Evolutionary conservation across 2,113 vertebrate species (phyloP), one percentile per base, ranked within the genome.

Genomic region (Hyperopisus bebe): DNA sequence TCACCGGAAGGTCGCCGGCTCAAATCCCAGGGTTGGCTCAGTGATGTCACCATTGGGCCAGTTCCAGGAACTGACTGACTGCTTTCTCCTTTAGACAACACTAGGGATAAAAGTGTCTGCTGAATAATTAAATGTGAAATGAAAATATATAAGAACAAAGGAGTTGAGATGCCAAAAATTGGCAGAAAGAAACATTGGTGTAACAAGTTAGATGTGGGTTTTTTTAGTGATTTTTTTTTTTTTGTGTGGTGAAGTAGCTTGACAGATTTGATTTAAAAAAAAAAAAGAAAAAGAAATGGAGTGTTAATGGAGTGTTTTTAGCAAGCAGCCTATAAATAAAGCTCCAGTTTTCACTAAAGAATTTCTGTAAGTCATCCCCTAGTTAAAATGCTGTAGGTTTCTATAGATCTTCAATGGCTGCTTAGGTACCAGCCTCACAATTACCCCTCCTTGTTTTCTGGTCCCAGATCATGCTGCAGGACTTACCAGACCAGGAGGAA

Each of bases 401-500:
- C 11, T 9, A 21, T 35, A 51, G 21, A 7, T 74, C 24, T 35
- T 15, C 17, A 39, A 11, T 84, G 19, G 5, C 42, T 47, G 1
- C 47, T 24, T 84, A 2, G 74, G 74, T n/a, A 17, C 13, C 27
- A 74, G 39, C 31, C 74, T 77, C 27, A 77, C 31, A 77, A 77
- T 77, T 4, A 1, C 27, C 27, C 74, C 31, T 1, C 3, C 6
- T n/a, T 55, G 3, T 46, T 39, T 51, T 85, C 91, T 92, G 9
- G 88, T 90, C 93, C 42, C 91, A 99, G 98, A 96, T 94, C 0
- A 95, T 99, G 93, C 91, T 99, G 90, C 98, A 99, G 90, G 97
- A 97, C 89, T 96, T 94, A 19, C 89, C 94, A 0, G 98, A 98
- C 90, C 98, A 99, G 92, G 95, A 97, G 90, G 97, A 99, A 90